These are phyloP conservation scores for Drosophila monieri DNA, from an alignment of 2,888 invertebrate species.

Conservation along the genomic window DNA sequence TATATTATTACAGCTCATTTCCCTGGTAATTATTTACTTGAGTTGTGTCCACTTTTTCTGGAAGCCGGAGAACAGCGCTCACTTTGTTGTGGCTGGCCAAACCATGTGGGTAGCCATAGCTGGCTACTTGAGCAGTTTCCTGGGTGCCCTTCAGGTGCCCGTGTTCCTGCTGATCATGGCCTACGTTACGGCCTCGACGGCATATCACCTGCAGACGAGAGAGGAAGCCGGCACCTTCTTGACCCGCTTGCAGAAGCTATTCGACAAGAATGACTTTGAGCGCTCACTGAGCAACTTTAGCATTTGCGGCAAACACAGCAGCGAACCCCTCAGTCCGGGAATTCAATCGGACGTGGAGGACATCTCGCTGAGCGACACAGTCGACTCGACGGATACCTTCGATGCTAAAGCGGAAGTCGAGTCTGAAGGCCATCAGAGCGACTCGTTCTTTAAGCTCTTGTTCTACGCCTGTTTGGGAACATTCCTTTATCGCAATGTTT, in stretches of 20 bases:
- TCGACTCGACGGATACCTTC: slow-evolving; percentile 75
- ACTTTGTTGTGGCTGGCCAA: slow-evolving; percentile 89
- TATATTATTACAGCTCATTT: slow-evolving; percentile 85
- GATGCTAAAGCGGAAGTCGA: slow-evolving; percentile 61
- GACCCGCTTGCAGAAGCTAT: slow-evolving; percentile 74
- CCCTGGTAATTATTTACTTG: slow-evolving; percentile 88
- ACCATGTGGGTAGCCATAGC: slow-evolving; percentile 91
- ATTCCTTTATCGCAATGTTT: slow-evolving; percentile 93
- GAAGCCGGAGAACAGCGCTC: slow-evolving; percentile 88
- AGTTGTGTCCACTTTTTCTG: slow-evolving; percentile 90
- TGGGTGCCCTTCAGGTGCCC: slow-evolving; percentile 91
- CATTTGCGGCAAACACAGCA: slow-evolving; percentile 72
- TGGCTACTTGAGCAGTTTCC: slow-evolving; percentile 89
- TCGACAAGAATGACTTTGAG: slow-evolving; percentile 80
- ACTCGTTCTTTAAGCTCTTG: slow-evolving; percentile 90
- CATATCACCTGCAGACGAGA: slow-evolving; percentile 82
- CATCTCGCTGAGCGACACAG: slow-evolving; percentile 78
- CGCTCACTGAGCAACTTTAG: slow-evolving; percentile 81
- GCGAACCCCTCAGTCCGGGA: slow-evolving; percentile 46
- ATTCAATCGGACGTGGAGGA: slow-evolving; percentile 78
- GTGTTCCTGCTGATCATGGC: slow-evolving; percentile 89
- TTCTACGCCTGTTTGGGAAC: slow-evolving; percentile 93
- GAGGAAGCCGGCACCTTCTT: slow-evolving; percentile 71
- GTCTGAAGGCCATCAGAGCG: slow-evolving; percentile 85
- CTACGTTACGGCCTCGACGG: slow-evolving; percentile 83